Conservation (phyloP, 2,888 invertebrate genomes). For the Argyresthia goedartella region DNA sequence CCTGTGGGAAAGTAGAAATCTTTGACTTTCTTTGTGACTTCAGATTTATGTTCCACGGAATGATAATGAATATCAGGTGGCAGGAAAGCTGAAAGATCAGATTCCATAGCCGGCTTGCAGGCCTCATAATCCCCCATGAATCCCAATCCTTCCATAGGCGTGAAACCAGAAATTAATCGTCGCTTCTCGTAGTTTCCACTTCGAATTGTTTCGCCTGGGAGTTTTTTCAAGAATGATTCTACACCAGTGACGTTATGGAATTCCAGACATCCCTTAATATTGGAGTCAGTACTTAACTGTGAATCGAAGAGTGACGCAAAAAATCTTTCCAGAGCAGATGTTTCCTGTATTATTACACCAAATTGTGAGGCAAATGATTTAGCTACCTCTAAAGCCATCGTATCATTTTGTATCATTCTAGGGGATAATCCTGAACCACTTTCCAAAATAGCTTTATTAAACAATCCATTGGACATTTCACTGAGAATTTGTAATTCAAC, state of each 20-base stretch:
- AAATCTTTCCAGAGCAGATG: background rate
- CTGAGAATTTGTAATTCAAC: slow-evolving; percentile 1
- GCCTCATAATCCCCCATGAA: background rate
- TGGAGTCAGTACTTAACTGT: background rate
- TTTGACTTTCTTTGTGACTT: background rate
- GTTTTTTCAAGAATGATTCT: background rate
- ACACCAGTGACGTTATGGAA: background rate
- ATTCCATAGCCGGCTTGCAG: background rate
- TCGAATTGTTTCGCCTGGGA: background rate
- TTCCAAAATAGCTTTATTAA: slow-evolving; percentile 1
- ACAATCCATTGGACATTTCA: background rate
- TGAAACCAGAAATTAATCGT: slow-evolving; percentile 1
- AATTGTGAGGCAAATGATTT: background rate
- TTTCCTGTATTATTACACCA: background rate
- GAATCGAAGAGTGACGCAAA: background rate
- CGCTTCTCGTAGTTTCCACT: slow-evolving; percentile 2
- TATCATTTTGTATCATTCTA: no score
- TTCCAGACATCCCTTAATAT: background rate
- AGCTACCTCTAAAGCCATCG: background rate
- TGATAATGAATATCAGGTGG: background rate
- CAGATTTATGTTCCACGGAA: background rate
- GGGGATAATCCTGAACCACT: slow-evolving; percentile 1
- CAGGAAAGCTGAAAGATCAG: background rate
- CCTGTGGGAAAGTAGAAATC: slow-evolving; percentile 2
- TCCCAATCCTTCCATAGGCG: slow-evolving; percentile 1